Evolutionary conservation across 2,797 vertebrate species (phyloP).

Genomic region (Ambastaia sidthimunki): DNA sequence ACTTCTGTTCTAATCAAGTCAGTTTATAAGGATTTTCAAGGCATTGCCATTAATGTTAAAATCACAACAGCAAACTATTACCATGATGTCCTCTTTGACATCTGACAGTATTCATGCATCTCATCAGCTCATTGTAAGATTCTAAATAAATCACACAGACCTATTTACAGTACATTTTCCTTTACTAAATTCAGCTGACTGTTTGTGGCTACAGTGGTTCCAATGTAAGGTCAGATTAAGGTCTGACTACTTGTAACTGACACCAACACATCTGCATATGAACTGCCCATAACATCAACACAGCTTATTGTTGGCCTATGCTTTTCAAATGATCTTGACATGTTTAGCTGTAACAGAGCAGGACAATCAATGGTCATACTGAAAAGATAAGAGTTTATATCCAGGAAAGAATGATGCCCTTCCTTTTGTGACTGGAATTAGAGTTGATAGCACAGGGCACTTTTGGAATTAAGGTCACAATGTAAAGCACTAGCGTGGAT

Average conservation of each 20-base stretch:
- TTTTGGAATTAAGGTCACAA: slow-evolving; percentile 54
- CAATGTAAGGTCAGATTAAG: slow-evolving; percentile 6
- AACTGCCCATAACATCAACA: neutral
- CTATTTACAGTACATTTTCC: neutral
- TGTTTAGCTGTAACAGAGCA: neutral
- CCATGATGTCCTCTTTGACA: neutral
- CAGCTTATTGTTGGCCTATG: neutral
- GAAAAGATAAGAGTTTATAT: neutral
- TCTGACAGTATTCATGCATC: neutral
- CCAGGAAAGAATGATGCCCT: slow-evolving; percentile 12
- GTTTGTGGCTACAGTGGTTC: neutral
- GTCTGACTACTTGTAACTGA: neutral
- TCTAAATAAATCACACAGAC: slow-evolving; percentile 6
- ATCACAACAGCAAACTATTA: neutral
- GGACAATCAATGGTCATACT: too few species aligned
- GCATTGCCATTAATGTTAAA: neutral
- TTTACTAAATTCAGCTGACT: neutral
- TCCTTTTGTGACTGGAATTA: slow-evolving; percentile 40
- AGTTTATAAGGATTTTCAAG: neutral
- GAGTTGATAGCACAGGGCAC: slow-evolving; percentile 21
- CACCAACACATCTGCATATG: neutral
- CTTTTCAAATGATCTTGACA: neutral
- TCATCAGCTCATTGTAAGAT: neutral
- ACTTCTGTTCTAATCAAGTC: neutral
- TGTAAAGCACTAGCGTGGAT: slow-evolving; percentile 60